phyloP scores from a whole-genome alignment of 2,888 invertebrate genomes.

The Tetranychus piercei region DNA sequence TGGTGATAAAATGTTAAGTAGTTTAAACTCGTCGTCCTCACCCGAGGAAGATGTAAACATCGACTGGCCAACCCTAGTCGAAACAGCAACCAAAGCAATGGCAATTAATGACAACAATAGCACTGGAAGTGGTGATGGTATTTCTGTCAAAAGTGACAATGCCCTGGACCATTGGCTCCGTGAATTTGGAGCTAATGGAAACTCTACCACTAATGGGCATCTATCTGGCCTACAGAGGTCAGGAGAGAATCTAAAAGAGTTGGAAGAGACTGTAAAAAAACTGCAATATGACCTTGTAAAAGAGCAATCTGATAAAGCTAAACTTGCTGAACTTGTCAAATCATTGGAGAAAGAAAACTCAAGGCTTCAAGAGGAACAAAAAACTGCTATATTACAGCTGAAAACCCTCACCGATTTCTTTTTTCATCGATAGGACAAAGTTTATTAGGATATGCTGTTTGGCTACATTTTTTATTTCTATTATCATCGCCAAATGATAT shows the following conservation, averaged over 20 bases:
- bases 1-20: background rate
- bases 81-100: constrained; percentile 41
- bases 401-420: background rate
- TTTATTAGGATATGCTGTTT: background rate
- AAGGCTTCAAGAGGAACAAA: constrained; percentile 67
- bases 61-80: constrained; percentile 61
- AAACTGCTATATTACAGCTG: constrained; percentile 45
- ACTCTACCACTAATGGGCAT: background rate
- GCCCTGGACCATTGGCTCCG: constrained; percentile 11
- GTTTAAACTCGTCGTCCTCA: background rate
- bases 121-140: background rate
- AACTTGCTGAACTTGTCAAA: constrained; percentile 23
- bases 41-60: constrained; percentile 38
- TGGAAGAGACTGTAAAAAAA: constrained; percentile 30
- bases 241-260: constrained; percentile 28
- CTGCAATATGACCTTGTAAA: constrained; percentile 31
- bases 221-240: background rate
- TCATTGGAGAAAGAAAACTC: constrained; percentile 54
- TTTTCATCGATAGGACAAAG: constrained; percentile 1
- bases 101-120: background rate
- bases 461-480: background rate
- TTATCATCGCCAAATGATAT: background rate
- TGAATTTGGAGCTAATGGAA: constrained; percentile 6
- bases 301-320: constrained; percentile 26
- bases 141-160: background rate